Percentiles rank a stretch among this genome's conserved stretches.
Evolutionary conservation across 2,797 vertebrate species (phyloP).

Genomic region (Scolopax bukidnonensis): DNA sequence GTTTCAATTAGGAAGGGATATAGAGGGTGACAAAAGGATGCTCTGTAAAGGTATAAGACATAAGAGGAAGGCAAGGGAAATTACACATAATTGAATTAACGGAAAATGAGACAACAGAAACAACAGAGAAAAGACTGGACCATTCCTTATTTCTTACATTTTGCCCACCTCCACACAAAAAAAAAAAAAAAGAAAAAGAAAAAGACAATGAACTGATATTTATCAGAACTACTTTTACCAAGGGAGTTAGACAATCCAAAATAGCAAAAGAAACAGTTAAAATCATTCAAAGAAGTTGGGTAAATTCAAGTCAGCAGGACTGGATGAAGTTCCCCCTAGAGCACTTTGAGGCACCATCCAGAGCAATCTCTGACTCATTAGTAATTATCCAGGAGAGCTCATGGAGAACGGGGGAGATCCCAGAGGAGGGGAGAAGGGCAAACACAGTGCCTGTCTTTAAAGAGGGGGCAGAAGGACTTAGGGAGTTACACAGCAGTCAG

Average conservation of each 20-base stretch:
- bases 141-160: not conserved
- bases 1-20: not conserved
- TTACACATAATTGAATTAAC: not conserved
- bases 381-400: slow-evolving; percentile 11
- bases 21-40: not conserved
- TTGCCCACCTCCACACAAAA: not conserved
- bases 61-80: not conserved
- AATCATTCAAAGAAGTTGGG: not conserved
- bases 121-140: not conserved
- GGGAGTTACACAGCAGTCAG: not conserved
- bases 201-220: not conserved
- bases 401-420: not conserved
- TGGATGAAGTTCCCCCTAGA: slow-evolving; percentile 6
- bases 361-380: slow-evolving; percentile 36
- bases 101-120: not conserved
- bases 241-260: not conserved
- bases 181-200: not conserved
- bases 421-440: slow-evolving; percentile 12
- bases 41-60: not conserved
- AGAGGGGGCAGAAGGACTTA: not conserved
- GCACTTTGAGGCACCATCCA: slow-evolving; percentile 28
- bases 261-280: not conserved
- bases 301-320: slow-evolving; percentile 14
- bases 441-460: not conserved
- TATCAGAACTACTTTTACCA: not conserved